A percentile compares a stretch with the other conserved stretches of the same genome.
Evolutionary conservation across 2,888 invertebrate genomes (phyloP).

Genomic region (Aphodius sticticus): DNA sequence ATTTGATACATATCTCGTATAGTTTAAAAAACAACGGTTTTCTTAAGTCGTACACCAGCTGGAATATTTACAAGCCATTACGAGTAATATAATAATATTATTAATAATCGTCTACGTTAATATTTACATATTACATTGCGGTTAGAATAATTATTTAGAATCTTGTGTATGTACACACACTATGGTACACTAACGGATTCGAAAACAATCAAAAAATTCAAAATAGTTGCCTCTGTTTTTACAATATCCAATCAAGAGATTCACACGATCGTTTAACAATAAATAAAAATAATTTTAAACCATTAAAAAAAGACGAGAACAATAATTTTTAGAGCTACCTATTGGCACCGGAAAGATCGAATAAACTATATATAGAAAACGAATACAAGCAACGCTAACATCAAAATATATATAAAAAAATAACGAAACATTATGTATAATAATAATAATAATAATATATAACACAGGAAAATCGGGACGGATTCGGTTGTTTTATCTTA

Average conservation of each 20-base stretch:
- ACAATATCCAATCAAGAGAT: background rate
- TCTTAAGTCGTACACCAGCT: background rate
- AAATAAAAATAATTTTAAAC: conserved; percentile 15
- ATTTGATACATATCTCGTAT: background rate
- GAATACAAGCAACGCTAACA: conserved; percentile 16
- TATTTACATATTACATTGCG: background rate
- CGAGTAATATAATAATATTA: background rate
- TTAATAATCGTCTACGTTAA: background rate
- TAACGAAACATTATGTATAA: conserved; percentile 13
- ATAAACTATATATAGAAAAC: conserved; percentile 22
- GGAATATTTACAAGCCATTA: background rate
- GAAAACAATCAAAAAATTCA: no score
- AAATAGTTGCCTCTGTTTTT: no score
- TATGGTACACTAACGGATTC: no score
- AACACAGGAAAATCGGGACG: conserved; percentile 21
- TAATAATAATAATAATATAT: background rate
- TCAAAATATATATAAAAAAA: conserved; percentile 10
- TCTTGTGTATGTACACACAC: no score
- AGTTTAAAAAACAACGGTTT: background rate
- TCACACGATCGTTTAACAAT: conserved; percentile 14
- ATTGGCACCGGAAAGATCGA: background rate
- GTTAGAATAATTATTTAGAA: background rate
- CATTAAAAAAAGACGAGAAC: background rate
- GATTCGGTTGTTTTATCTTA: conserved; percentile 14
- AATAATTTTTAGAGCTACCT: conserved; percentile 15